phyloP scores from a whole-genome alignment of 1,140 invertebrate genomes.

The Diorhabda sublineata region DNA sequence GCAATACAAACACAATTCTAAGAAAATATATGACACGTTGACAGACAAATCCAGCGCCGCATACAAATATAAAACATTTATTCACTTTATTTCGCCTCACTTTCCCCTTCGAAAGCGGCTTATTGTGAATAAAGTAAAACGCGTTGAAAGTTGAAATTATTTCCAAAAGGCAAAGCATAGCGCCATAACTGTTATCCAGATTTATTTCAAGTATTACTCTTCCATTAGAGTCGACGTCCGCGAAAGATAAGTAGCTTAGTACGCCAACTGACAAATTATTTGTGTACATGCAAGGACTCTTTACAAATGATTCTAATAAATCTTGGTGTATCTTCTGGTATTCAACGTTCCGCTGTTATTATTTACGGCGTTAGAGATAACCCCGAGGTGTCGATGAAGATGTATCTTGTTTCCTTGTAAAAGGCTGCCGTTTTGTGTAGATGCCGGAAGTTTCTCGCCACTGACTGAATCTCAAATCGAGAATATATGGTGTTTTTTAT shows the following conservation, averaged over 20 bases:
- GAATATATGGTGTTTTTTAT: no score
- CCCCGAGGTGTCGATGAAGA: constrained; percentile 8
- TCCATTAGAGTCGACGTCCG: constrained; percentile 16
- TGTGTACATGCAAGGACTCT: constrained; percentile 17
- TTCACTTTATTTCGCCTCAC: constrained; percentile 9
- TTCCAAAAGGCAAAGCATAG: constrained; percentile 7
- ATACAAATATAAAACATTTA: constrained; percentile 14
- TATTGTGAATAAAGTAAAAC: constrained; percentile 17
- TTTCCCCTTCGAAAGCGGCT: constrained; percentile 9
- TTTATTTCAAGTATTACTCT: constrained; percentile 16
- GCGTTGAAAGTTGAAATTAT: constrained; percentile 11
- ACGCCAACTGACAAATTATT: constrained; percentile 17
- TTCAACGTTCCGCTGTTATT: constrained; percentile 11
- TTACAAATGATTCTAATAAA: constrained; percentile 20
- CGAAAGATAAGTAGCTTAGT: constrained; percentile 19
- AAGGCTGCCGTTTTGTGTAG: neutral
- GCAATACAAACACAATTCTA: neutral
- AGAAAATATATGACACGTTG: constrained; percentile 6
- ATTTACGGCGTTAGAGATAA: constrained; percentile 11
- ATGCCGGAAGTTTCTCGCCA: neutral
- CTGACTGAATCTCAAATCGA: neutral
- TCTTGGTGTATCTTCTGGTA: constrained; percentile 7
- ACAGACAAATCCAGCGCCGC: neutral
- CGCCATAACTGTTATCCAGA: constrained; percentile 12
- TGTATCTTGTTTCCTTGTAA: neutral